These are phyloP conservation scores for Nyctibius bracteatus DNA, from an alignment of 2,113 vertebrate genomes.

Conservation along the genomic window DNA sequence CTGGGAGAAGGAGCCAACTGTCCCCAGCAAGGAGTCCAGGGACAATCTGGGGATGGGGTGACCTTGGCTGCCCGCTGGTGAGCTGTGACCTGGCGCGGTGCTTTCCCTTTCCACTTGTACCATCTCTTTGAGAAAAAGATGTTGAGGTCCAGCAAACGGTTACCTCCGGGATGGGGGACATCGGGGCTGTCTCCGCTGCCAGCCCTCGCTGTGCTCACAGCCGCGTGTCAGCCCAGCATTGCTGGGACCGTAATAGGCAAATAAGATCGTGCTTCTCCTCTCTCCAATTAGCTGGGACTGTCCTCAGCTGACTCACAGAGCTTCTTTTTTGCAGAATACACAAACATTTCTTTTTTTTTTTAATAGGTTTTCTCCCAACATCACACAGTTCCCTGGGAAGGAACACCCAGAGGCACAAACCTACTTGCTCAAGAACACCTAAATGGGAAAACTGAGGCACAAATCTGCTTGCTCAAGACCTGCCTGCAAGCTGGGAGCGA, in stretches of 20 bases:
- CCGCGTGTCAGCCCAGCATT: background rate
- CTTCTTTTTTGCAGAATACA: background rate
- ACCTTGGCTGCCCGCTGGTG: background rate
- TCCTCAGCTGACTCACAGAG: constrained; percentile 36
- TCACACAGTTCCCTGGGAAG: background rate
- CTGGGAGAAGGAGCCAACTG: background rate
- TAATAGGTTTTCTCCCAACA: background rate
- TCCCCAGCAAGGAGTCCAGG: background rate
- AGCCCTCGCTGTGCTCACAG: background rate
- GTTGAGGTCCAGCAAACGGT: fast-evolving
- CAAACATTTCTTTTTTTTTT: background rate
- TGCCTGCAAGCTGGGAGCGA: fast-evolving
- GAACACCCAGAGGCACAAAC: background rate
- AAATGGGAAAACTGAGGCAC: constrained; percentile 19
- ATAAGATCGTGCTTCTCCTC: background rate
- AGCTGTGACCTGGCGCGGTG: fast-evolving
- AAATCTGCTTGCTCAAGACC: background rate
- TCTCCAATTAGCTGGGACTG: background rate
- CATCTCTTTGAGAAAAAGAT: too few species aligned
- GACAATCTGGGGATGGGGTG: background rate
- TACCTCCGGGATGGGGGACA: fast-evolving
- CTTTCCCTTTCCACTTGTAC: background rate
- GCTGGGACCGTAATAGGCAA: background rate
- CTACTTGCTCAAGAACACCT: background rate
- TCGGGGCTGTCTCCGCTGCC: background rate